Conservation (phyloP, 2,888 invertebrate genomes). For the Lissonota sp. region DNA sequence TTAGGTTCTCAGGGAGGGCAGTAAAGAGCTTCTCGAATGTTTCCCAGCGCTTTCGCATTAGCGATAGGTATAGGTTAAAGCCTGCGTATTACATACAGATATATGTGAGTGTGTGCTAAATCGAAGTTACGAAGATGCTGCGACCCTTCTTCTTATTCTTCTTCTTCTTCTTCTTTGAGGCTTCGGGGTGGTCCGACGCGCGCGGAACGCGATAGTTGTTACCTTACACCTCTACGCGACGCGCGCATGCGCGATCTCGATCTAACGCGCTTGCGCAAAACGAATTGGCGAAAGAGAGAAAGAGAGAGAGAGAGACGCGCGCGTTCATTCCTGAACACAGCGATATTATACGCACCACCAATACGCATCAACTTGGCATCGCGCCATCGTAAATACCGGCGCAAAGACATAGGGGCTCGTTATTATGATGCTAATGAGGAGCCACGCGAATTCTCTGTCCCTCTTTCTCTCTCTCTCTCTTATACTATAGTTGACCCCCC, state of each 20-base stretch:
- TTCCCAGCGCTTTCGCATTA: constrained; percentile 27
- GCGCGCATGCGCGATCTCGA: constrained; percentile 50
- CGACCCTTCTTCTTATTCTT: constrained; percentile 25
- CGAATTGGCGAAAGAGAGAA: not conserved
- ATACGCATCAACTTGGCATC: constrained; percentile 77
- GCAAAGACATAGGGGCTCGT: constrained; percentile 78
- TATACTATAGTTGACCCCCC: constrained; percentile 59
- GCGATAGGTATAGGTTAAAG: constrained; percentile 24
- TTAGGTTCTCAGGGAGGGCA: constrained; percentile 1
- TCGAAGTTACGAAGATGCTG: constrained; percentile 52
- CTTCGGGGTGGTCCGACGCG: constrained; percentile 78
- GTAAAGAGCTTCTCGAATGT: constrained; percentile 3
- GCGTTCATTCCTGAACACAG: constrained; percentile 43
- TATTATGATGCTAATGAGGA: constrained; percentile 81
- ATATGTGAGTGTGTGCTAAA: constrained; percentile 39
- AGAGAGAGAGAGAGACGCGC: constrained; percentile 15
- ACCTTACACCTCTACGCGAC: constrained; percentile 77
- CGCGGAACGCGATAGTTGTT: constrained; percentile 74
- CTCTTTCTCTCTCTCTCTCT: too few relatives aligned
- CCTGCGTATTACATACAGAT: not conserved
- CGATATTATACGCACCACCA: constrained; percentile 78
- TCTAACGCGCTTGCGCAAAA: constrained; percentile 38
- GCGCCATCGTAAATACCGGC: constrained; percentile 78
- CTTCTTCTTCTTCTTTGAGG: constrained; percentile 29
- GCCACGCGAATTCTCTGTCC: constrained; percentile 69